Evolutionary conservation across 2,888 invertebrate genomes (phyloP), one percentile per base, ranked within the genome.

Genomic region (Brachynemurus nebulosus): DNA sequence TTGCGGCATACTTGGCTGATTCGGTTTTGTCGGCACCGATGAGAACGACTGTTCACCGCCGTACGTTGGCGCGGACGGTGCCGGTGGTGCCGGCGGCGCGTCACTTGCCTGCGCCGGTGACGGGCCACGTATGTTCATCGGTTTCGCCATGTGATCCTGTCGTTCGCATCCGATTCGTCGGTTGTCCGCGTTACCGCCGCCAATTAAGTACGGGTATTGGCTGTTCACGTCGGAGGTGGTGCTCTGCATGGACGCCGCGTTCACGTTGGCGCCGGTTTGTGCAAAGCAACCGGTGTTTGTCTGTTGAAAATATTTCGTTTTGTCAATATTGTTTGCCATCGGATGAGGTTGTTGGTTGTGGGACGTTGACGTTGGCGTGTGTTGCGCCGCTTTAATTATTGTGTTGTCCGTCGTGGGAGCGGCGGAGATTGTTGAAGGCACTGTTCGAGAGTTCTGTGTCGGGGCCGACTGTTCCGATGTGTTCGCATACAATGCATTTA

Each of bases 71-170:
- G 69, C 66, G 43, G 70, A 57, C 9, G 71, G 70, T 34, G 70
- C 69, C 2, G 37, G 12, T 4, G 38, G 38, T 2, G 43, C 43
- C 4, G 37, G 23, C 17, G 76, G 75, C 27, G 76, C 74, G 45
- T 73, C 72, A 53, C 74, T 74, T 16, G 75, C 76, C 63, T 76
- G 76, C 17, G 74, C 76, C 46, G 76, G 74, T 34, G 77, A 74
- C 50, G 74, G 71, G 9, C 72, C 72, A 52, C 66, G 45, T n/a
- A 45, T 25, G 30, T 40, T 44, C 37, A 38, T 44, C 14, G 38
- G 37, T 16, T 44, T 44, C n/a, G 19, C 37, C 37, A 38, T 25
- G 18, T 37, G 37, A 27, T 38, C 44, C 9, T 37, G 37, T 4
- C 37, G 25, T 17, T 36, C 37, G 11, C 37, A 21, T 18, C 16